Percentiles rank a stretch among this genome's conserved stretches.
These are phyloP conservation scores for Cyprinodon brontotheroides DNA, from an alignment of 2,113 vertebrate species.

Conservation along the genomic window DNA sequence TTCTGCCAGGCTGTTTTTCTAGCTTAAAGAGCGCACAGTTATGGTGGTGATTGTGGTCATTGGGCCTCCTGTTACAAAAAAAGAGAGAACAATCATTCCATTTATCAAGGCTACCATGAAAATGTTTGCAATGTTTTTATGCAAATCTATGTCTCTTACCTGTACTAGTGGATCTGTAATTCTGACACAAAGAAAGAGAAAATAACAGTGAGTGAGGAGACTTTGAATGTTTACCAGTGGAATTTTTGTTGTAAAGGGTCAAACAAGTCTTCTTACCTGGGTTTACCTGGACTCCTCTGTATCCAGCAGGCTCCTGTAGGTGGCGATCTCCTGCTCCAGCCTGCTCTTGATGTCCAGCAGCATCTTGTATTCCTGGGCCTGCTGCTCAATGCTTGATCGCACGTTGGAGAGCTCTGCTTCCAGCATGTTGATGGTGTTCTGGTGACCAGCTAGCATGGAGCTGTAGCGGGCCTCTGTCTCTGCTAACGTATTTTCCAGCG, in stretches of 20 bases:
- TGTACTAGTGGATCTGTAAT: conserved; percentile 53
- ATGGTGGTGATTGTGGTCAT: conserved; percentile 67
- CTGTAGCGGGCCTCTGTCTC: conserved; percentile 80
- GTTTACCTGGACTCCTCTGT: conserved; percentile 78
- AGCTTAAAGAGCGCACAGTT: conserved; percentile 66
- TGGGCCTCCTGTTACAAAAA: conserved; percentile 63
- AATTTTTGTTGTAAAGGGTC: background rate
- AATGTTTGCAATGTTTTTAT: conserved; percentile 1
- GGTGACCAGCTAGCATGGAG: conserved; percentile 72
- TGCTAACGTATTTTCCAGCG: conserved; percentile 78
- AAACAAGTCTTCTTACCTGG: background rate
- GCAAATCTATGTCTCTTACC: conserved; percentile 45
- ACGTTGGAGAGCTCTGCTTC: conserved; percentile 74
- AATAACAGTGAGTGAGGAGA: conserved; percentile 15
- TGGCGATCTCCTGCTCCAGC: conserved; percentile 83
- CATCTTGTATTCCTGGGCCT: conserved; percentile 78
- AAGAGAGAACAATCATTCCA: conserved; percentile 1
- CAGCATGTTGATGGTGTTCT: conserved; percentile 79
- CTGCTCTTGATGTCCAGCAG: conserved; percentile 82
- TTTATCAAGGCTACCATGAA: conserved; percentile 2
- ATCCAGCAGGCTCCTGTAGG: conserved; percentile 82
- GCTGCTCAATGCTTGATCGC: conserved; percentile 75
- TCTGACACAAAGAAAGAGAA: background rate
- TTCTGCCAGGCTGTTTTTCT: conserved; percentile 54
- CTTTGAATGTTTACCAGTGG: background rate